Base-by-base conservation (phyloP, 1,140 invertebrate species). In the Tetramorium alpestre region DNA sequence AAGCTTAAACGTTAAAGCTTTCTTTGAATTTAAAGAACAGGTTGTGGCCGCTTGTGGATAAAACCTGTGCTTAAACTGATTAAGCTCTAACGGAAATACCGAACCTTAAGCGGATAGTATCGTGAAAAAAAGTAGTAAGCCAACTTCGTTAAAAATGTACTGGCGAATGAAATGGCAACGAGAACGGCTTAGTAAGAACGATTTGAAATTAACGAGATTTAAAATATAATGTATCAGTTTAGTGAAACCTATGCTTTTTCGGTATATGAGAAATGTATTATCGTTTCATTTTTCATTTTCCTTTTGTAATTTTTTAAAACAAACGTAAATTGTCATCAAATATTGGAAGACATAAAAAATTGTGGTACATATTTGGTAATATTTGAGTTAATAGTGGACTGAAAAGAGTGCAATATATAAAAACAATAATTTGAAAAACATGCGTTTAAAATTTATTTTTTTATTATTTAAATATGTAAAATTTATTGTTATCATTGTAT, bases 91-190 rank as follows among this genome's bases (percentile, higher is more conserved):
- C 80, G 69, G 80, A 75, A 84, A 84, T 60, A 70, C 54, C 56
- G 80, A 58, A 41, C 54, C 25, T 73, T 84, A 75, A 75, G 80
- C 80, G 80, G 80, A 75, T 84, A 75, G 54, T 75, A 84, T 84
- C 25, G 69, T 41, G 80, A 60, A 82, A 84, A 84, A 84, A 73
- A 82, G 54, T 82, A 73, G 67, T 82, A 51, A 73, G 38, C 67
- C 54, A 47, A 58, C 54, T 84, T 84, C 69, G 69, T 84, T 84
- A 84, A 84, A 84, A 84, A 84, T 82, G 80, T 82, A 82, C 80
- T 58, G 25, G 51, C 67, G 54, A 82, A 82, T 84, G 69, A 67
- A 60, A 84, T 44, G 69, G 80, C 69, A 84, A 73, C 69, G 80
- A 51, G 80, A 33, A 75, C 41, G 54, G 69, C 28, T 84, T 60